phyloP scores from a whole-genome alignment of 1,140 invertebrate species.

The Temnothorax curvispinosus region DNA sequence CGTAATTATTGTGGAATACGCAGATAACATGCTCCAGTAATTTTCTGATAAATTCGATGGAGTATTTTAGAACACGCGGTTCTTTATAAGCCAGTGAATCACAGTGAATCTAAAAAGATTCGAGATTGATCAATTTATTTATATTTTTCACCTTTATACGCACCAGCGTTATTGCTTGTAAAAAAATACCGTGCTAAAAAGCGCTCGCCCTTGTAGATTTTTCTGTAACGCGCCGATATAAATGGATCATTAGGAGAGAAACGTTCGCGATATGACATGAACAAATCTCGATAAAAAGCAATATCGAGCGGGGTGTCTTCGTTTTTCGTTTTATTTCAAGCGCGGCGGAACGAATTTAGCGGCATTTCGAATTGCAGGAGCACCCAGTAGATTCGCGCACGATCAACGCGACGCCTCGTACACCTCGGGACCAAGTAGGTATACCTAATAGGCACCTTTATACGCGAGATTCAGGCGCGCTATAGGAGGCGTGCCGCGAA shows the following conservation, averaged over 20 bases:
- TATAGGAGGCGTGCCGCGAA: slow-evolving; percentile 75
- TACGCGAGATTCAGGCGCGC: slow-evolving; percentile 71
- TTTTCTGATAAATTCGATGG: not conserved
- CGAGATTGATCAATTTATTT: not conserved
- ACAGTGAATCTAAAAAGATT: not conserved
- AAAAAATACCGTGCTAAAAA: slow-evolving; percentile 18
- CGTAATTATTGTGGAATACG: not conserved
- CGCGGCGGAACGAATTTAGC: slow-evolving; percentile 47
- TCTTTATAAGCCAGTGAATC: not conserved
- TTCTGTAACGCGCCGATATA: slow-evolving; percentile 7
- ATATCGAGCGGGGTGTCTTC: slow-evolving; percentile 30
- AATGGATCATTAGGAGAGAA: slow-evolving; percentile 18
- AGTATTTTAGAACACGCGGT: not conserved
- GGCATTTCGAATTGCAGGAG: slow-evolving; percentile 44
- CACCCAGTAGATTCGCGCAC: slow-evolving; percentile 63
- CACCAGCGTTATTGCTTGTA: not conserved
- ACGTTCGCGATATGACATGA: slow-evolving; percentile 28
- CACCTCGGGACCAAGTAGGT: slow-evolving; percentile 44
- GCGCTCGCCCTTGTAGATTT: slow-evolving; percentile 20
- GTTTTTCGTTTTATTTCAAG: slow-evolving; percentile 23
- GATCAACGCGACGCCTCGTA: slow-evolving; percentile 56
- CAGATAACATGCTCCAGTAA: not conserved
- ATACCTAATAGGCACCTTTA: slow-evolving; percentile 72
- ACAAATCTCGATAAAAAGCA: slow-evolving; percentile 50
- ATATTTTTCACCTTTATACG: not conserved